Evolutionary conservation across 2,888 invertebrate genomes (phyloP).

Genomic region (Pemphredon lugubris): DNA sequence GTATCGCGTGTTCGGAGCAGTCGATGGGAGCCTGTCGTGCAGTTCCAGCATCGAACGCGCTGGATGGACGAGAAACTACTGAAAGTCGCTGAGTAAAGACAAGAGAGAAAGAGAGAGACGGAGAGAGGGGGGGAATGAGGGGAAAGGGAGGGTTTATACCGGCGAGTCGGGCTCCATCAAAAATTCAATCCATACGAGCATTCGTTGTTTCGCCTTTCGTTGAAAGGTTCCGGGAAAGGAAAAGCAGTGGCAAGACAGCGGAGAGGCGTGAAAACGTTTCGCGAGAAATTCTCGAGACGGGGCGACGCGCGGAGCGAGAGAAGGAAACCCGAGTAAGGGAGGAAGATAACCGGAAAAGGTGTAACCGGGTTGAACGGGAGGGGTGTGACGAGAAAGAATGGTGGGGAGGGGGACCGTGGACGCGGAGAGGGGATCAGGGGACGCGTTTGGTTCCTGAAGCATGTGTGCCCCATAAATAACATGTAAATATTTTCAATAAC

Average conservation of each 20-base stretch:
- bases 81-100: too few relatives aligned
- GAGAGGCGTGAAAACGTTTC: slow-evolving; percentile 61
- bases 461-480: slow-evolving; percentile 79
- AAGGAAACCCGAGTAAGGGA: neutral
- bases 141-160: slow-evolving; percentile 19
- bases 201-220: slow-evolving; percentile 46
- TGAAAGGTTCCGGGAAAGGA: slow-evolving; percentile 6
- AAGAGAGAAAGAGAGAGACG: too few relatives aligned
- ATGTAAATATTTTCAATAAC: slow-evolving; percentile 80
- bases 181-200: slow-evolving; percentile 59
- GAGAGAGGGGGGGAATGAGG: neutral
- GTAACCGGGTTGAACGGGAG: too few relatives aligned
- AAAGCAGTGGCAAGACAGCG: slow-evolving; percentile 23
- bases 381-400: slow-evolving; percentile 20
- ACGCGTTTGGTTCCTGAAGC: slow-evolving; percentile 72
- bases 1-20: slow-evolving; percentile 32
- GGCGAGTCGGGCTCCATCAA: slow-evolving; percentile 41
- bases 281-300: slow-evolving; percentile 60
- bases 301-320: neutral
- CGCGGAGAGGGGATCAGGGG: slow-evolving; percentile 59
- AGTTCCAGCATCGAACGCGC: slow-evolving; percentile 18
- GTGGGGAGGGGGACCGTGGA: slow-evolving; percentile 7
- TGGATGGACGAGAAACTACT: too few relatives aligned
- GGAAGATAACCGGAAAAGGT: slow-evolving; percentile 1
- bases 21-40: slow-evolving; percentile 32